Conservation (phyloP, 2,113 vertebrate genomes). For the Mobula hypostoma region DNA sequence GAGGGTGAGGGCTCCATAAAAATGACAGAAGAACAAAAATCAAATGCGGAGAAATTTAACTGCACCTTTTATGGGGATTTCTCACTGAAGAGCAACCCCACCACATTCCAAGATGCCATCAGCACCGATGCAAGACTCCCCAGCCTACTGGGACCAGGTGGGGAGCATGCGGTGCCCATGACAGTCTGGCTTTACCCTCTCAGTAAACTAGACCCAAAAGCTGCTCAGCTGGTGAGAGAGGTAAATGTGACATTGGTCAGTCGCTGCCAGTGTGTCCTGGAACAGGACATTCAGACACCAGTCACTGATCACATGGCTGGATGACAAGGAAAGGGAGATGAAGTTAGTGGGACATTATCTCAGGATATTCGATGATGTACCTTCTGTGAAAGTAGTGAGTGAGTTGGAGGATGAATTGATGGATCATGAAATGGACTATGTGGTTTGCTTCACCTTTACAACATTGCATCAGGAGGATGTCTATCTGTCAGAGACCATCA, state of each 20-base stretch:
- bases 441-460: constrained; percentile 42
- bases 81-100: not conserved
- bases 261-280: constrained; percentile 40
- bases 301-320: constrained; percentile 40
- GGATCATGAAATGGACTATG: constrained; percentile 4
- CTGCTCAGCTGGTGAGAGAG: constrained; percentile 45
- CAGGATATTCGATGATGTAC: not conserved
- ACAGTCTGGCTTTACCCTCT: constrained; percentile 43
- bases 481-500: constrained; percentile 35
- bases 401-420: constrained; percentile 33
- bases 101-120: constrained; percentile 1
- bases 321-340: constrained; percentile 30
- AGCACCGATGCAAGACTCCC: not conserved
- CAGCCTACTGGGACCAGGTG: not conserved
- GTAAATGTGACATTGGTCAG: constrained; percentile 43
- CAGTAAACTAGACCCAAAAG: constrained; percentile 43
- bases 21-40: not conserved
- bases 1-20: not conserved
- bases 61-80: constrained; percentile 33
- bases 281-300: constrained; percentile 42
- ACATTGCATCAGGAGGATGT: constrained; percentile 38
- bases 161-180: constrained; percentile 41
- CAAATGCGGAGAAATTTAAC: not conserved
- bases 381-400: not conserved
- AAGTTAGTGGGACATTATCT: constrained; percentile 16